phyloP scores from a whole-genome alignment of 2,113 vertebrate genomes.

The Sapayoa aenigma region DNA sequence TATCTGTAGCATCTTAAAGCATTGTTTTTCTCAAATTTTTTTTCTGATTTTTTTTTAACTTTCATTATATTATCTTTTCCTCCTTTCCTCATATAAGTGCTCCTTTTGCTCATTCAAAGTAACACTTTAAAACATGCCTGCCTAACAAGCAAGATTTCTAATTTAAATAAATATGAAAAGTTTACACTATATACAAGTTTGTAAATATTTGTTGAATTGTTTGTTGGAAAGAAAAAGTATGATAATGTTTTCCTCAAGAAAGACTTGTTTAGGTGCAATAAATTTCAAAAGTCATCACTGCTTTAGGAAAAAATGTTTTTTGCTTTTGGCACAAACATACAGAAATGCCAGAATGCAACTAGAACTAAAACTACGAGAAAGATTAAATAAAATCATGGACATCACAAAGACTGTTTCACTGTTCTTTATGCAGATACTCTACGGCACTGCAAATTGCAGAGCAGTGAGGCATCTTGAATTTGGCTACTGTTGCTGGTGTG shows the following conservation, averaged over 20 bases:
- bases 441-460: neutral
- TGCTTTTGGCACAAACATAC: neutral
- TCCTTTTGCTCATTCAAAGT: neutral
- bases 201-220: neutral
- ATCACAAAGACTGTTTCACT: neutral
- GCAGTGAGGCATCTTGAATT: neutral
- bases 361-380: neutral
- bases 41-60: neutral
- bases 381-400: neutral
- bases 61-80: neutral
- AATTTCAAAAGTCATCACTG: neutral
- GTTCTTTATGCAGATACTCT: neutral
- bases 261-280: neutral
- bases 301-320: neutral
- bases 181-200: neutral
- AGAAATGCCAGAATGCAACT: neutral
- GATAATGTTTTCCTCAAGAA: neutral
- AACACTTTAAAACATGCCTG: neutral
- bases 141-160: neutral
- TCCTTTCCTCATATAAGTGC: neutral
- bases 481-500: neutral
- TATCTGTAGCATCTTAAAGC: neutral
- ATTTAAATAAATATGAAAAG: neutral
- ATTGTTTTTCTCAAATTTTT: too few relatives aligned
- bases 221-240: neutral